These are phyloP conservation scores for Lepidurus couesii DNA, from an alignment of 1,140 invertebrate genomes.

Conservation along the genomic window DNA sequence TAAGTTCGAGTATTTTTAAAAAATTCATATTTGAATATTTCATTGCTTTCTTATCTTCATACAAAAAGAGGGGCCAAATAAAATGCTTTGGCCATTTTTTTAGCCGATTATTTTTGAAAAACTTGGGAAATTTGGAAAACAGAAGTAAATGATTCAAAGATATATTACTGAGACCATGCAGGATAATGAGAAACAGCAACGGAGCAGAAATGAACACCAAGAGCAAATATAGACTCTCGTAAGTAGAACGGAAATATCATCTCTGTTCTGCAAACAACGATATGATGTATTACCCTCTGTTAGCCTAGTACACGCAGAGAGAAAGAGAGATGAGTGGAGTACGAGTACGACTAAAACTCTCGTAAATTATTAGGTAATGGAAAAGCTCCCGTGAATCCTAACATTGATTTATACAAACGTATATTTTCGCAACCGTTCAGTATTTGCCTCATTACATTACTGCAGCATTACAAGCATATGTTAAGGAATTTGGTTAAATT, in stretches of 20 bases:
- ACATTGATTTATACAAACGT: background rate
- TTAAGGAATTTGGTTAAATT: too few relatives aligned
- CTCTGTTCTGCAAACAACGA: background rate
- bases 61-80: too few relatives aligned
- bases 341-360: background rate
- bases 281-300: background rate
- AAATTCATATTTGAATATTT: background rate
- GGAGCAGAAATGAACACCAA: background rate
- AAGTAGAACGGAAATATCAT: background rate
- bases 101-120: too few relatives aligned
- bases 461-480: too few relatives aligned
- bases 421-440: background rate
- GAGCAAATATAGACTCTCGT: background rate
- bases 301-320: background rate
- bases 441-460: background rate
- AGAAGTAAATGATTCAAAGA: background rate
- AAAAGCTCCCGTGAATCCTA: background rate
- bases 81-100: too few relatives aligned
- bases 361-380: slow-evolving; percentile 2
- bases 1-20: background rate
- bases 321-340: background rate
- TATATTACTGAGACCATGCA: background rate
- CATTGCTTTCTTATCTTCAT: background rate
- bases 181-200: background rate
- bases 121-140: background rate